Conservation (phyloP, 2,113 vertebrate genomes). For the Falcunculus frontatus region DNA sequence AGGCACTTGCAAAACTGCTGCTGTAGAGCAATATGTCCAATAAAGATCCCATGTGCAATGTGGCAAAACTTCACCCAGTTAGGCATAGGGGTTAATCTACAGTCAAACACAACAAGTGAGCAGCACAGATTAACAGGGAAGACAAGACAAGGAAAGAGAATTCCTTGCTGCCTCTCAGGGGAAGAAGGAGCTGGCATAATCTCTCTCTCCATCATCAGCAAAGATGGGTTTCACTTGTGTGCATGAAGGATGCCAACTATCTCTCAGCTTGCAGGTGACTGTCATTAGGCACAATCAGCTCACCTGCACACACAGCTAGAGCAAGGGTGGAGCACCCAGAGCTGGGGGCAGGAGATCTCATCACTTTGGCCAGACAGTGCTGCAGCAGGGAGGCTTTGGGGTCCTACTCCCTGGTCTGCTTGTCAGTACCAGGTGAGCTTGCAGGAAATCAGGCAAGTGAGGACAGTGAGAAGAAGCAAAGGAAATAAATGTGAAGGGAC, state of each 20-base stretch:
- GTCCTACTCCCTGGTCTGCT: fast-evolving
- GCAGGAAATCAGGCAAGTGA: not conserved
- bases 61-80: not conserved
- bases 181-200: not conserved
- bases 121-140: not conserved
- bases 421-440: not conserved
- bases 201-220: not conserved
- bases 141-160: not conserved
- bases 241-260: not conserved
- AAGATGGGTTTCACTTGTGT: not conserved
- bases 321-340: not conserved
- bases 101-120: not conserved
- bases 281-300: not conserved
- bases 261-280: not conserved
- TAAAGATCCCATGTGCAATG: fast-evolving
- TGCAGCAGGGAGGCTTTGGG: not conserved
- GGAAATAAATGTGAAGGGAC: not conserved
- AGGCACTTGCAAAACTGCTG: not conserved
- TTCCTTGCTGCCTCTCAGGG: not conserved
- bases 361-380: fast-evolving
- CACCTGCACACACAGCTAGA: not conserved
- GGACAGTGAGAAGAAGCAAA: not conserved
- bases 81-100: not conserved
- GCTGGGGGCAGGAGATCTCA: not conserved
- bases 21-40: not conserved